Evolutionary conservation across 2,888 invertebrate species (phyloP).

Genomic region (Noctua fimbriata): DNA sequence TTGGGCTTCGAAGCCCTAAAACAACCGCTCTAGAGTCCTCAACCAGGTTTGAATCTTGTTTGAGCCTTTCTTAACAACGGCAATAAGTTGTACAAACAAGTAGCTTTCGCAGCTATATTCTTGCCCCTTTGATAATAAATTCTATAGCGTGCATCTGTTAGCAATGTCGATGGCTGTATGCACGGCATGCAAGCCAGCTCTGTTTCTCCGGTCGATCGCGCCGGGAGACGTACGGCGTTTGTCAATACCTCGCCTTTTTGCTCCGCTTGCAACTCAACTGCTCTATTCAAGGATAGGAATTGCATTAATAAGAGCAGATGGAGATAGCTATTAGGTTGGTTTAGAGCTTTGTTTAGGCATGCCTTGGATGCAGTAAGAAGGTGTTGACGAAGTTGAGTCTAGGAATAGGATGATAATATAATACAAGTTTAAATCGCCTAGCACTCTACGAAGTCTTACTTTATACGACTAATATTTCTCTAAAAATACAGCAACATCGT

Average conservation of each 20-base stretch:
- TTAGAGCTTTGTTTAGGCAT: slow-evolving; percentile 42
- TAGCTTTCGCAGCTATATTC: background rate
- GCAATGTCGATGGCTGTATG: slow-evolving; percentile 37
- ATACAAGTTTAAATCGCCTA: background rate
- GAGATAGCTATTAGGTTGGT: slow-evolving; percentile 15
- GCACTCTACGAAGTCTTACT: background rate
- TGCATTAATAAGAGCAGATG: slow-evolving; percentile 52
- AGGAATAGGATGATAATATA: slow-evolving; percentile 10
- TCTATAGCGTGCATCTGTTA: slow-evolving; percentile 44
- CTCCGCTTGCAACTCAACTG: slow-evolving; percentile 36
- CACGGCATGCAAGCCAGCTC: slow-evolving; percentile 32
- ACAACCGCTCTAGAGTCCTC: slow-evolving; percentile 2
- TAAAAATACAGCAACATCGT: background rate
- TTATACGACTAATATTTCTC: background rate
- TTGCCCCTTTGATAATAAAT: slow-evolving; percentile 40
- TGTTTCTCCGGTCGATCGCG: slow-evolving; percentile 40
- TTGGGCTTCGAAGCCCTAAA: background rate
- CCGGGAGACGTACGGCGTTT: slow-evolving; percentile 43
- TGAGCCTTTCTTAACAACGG: slow-evolving; percentile 14
- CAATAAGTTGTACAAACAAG: slow-evolving; percentile 16
- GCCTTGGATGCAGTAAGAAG: background rate
- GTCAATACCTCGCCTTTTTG: slow-evolving; percentile 57
- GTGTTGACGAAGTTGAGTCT: slow-evolving; percentile 8
- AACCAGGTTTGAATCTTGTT: slow-evolving; percentile 16
- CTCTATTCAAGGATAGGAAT: slow-evolving; percentile 60